Evolutionary conservation across 64 coral and sea anemone species (phyloP), one percentile per base, ranked within the genome.

Genomic region (Dendrophyllia cribrosa): DNA sequence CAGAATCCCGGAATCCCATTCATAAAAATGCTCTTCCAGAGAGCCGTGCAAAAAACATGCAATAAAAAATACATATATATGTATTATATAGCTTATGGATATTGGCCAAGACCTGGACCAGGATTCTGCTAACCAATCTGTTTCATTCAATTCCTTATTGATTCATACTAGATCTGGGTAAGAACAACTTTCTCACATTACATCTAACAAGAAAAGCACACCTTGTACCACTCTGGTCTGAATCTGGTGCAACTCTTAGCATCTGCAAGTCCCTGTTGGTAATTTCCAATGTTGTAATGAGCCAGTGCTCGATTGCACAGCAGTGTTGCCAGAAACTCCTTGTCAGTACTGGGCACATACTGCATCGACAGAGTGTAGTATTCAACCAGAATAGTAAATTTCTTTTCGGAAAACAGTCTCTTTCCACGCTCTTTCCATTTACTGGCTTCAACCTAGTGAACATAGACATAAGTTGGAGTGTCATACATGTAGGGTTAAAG

Each of bases 361-460:
- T 94, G 88, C 74, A 94, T 94, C 4, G 92, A 62, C 20, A 94
- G 13, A 34, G 92, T 94, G 66, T 94, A 92, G 45, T 92, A 92
- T 20, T 87, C 91, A 19, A 92, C 83, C 22, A 92, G 50, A 48
- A 86, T 43, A 13, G 71, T 0, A 63, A 51, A 92, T 49, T 78
- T 56, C 70, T 92, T 92, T 14, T 92, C 91, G 24, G 71, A 51
- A 56, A 92, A 92, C 34, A 94, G 75, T 26, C 77, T 78, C 66
- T 94, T 94, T 17, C 86, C 85, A 50, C 92, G 75, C 44, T 94
- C 85, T 73, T 94, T 94, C 86, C 92, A 94, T 63, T 94, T 94
- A 12, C 66, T 89, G 13, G 92, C 92, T 78, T 92, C 91, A 23
- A 74, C 58, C 91, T 92, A 34, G 34, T 34, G 34, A 34, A 34